Conservation (phyloP, 2,113 vertebrate genomes). For the Lichenostomus cassidix region DNA sequence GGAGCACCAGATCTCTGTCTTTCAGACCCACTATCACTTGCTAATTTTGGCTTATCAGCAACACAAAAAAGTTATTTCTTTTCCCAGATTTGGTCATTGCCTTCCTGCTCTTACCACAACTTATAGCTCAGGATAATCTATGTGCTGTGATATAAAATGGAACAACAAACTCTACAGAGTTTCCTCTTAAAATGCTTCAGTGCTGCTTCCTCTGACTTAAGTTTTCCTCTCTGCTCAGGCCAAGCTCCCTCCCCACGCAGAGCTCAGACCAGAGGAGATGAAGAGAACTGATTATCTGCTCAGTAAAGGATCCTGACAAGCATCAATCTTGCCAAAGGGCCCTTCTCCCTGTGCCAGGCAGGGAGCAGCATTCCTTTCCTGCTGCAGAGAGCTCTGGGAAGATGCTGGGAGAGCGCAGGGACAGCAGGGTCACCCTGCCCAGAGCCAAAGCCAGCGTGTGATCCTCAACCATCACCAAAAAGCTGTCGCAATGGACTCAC, state of each 20-base stretch:
- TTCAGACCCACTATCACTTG: not conserved
- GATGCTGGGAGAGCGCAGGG: not conserved
- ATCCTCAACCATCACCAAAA: not conserved
- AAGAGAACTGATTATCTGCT: not conserved
- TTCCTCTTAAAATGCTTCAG: not conserved
- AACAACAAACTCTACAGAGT: not conserved
- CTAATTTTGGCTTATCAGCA: not conserved
- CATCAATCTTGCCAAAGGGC: not conserved
- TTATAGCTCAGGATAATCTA: not conserved
- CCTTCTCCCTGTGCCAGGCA: not conserved
- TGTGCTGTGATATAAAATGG: not conserved
- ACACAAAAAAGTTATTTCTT: not conserved
- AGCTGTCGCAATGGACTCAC: not conserved
- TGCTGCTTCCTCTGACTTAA: not conserved
- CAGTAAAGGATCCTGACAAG: not conserved
- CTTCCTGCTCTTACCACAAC: not conserved
- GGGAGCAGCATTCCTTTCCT: not conserved
- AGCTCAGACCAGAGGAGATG: not conserved
- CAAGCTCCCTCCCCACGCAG: not conserved
- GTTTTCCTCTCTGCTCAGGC: not conserved
- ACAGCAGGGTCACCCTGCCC: not conserved
- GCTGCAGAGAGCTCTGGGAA: not conserved
- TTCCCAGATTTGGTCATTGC: not conserved
- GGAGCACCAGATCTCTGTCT: not conserved
- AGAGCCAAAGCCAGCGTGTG: fast-evolving